These are phyloP conservation scores for Centropus bengalensis DNA, from an alignment of 2,113 vertebrate species.

Conservation along the genomic window DNA sequence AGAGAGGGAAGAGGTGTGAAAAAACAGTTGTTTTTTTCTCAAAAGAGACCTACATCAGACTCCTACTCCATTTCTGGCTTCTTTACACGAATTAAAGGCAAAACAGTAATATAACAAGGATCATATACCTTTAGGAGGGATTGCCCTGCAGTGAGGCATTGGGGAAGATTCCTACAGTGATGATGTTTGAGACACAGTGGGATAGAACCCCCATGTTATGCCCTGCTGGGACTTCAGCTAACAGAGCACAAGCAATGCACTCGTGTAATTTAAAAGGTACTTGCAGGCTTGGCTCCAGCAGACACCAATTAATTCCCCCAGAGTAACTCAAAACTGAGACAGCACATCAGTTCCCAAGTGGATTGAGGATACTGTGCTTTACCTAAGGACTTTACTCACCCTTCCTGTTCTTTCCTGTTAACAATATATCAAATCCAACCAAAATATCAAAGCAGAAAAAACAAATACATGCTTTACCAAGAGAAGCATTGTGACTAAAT, in stretches of 20 bases:
- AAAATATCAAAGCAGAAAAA: slow-evolving; percentile 18
- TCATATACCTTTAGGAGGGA: background rate
- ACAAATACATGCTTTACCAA: slow-evolving; percentile 7
- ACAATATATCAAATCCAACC: background rate
- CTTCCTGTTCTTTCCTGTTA: background rate
- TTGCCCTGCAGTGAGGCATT: background rate
- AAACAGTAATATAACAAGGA: rapidly evolving
- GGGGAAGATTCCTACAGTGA: background rate
- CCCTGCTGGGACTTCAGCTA: background rate
- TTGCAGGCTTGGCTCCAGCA: background rate
- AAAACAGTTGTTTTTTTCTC: background rate
- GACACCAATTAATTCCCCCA: background rate
- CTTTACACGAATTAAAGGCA: background rate
- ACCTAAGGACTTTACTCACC: background rate
- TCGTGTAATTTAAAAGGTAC: background rate
- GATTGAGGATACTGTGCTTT: background rate
- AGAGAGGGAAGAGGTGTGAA: background rate
- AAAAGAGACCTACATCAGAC: background rate
- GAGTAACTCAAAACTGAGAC: background rate
- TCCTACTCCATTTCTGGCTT: background rate
- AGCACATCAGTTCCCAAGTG: background rate
- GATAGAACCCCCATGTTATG: background rate
- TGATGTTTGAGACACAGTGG: rapidly evolving
- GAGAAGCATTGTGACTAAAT: background rate
- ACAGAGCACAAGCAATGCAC: background rate